Conservation (phyloP, 2,113 vertebrate genomes). For the Festucalex cinctus region DNA sequence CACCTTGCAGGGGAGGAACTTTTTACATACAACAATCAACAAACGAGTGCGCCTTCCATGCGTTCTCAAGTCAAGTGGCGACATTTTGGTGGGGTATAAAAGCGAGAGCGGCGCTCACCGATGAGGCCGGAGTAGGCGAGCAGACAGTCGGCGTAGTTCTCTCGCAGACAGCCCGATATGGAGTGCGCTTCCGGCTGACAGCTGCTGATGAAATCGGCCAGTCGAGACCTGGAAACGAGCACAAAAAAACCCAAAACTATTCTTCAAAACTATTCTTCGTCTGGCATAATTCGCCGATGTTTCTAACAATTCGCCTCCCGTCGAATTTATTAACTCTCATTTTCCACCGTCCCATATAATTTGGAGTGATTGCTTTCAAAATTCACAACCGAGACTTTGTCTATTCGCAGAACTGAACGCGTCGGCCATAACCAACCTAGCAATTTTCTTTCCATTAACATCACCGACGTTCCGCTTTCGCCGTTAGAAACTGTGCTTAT, state of each 20-base stretch:
- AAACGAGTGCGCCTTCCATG: no score
- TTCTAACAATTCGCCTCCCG: neutral
- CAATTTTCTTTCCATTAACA: slow-evolving; percentile 9
- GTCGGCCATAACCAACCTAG: neutral
- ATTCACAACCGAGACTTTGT: neutral
- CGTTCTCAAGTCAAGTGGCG: no score
- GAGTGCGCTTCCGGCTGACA: slow-evolving; percentile 92
- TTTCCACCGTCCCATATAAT: neutral
- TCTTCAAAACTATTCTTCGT: no score
- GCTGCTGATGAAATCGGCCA: slow-evolving; percentile 96
- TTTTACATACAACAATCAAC: neutral
- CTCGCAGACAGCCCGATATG: slow-evolving; percentile 90
- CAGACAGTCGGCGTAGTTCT: slow-evolving; percentile 97
- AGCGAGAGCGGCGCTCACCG: slow-evolving; percentile 72
- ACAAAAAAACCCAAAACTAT: neutral
- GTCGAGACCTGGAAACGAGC: slow-evolving; percentile 83
- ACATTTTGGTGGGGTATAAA: no score
- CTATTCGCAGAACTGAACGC: neutral
- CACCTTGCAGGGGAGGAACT: neutral
- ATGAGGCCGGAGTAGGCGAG: slow-evolving; percentile 95
- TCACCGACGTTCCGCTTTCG: neutral
- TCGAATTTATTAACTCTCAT: neutral
- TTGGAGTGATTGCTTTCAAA: neutral
- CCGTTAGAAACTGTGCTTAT: neutral
- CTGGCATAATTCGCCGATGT: no score